phyloP scores from a whole-genome alignment of 2,888 invertebrate species.

The Lypha dubia region DNA sequence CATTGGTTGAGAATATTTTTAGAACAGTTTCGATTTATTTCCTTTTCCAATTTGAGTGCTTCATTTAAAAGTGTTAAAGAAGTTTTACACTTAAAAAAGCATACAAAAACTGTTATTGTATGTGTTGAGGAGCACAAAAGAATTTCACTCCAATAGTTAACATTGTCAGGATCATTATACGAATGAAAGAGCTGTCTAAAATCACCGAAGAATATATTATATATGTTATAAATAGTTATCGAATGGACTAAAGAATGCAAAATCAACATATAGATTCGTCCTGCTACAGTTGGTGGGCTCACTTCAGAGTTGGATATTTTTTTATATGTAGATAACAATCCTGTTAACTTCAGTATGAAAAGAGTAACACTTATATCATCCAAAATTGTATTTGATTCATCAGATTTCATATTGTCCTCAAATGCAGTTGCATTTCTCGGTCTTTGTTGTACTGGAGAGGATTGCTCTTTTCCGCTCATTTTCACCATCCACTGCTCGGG shows the following conservation, averaged over 20 bases:
- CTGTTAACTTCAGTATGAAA: constrained; percentile 77
- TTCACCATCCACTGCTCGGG: constrained; percentile 73
- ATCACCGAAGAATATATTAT: constrained; percentile 76
- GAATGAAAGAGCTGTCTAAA: constrained; percentile 76
- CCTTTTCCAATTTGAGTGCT: constrained; percentile 79
- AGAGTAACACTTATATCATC: constrained; percentile 77
- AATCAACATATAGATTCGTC: constrained; percentile 78
- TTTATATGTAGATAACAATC: constrained; percentile 79
- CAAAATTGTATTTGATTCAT: constrained; percentile 74
- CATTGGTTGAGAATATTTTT: constrained; percentile 76
- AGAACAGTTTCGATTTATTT: constrained; percentile 77
- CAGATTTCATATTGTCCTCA: constrained; percentile 33
- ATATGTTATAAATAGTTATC: constrained; percentile 78
- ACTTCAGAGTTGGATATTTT: constrained; percentile 77
- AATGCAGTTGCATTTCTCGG: constrained; percentile 72
- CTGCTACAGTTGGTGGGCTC: constrained; percentile 77
- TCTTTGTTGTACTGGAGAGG: constrained; percentile 60
- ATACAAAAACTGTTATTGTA: constrained; percentile 77
- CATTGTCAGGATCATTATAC: constrained; percentile 78
- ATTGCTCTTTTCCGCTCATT: constrained; percentile 73
- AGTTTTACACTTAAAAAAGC: constrained; percentile 76
- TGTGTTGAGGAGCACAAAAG: constrained; percentile 79
- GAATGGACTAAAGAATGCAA: constrained; percentile 77
- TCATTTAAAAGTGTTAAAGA: constrained; percentile 80
- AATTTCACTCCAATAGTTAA: constrained; percentile 81